These are phyloP conservation scores for Lepidothrix coronata DNA, from an alignment of 2,113 vertebrate species.

Conservation along the genomic window DNA sequence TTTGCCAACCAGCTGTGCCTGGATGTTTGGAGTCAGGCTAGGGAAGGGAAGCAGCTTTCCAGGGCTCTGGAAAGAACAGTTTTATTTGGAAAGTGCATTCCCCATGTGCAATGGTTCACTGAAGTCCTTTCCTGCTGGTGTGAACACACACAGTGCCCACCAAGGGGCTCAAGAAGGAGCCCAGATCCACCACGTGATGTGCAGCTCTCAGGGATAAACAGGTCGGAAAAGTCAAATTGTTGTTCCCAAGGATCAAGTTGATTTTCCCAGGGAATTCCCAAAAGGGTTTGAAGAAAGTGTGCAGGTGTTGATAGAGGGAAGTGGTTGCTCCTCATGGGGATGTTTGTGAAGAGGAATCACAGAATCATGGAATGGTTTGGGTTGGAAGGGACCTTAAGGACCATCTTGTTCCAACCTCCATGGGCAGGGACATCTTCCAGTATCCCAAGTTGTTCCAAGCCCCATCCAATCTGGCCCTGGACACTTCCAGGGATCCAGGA, in stretches of 20 bases:
- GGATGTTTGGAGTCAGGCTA: background rate
- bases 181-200: background rate
- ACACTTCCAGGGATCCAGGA: background rate
- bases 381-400: background rate
- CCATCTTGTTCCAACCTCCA: fast-evolving
- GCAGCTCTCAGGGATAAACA: background rate
- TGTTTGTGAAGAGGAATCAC: background rate
- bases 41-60: background rate
- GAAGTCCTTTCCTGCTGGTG: background rate
- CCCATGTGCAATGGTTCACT: background rate
- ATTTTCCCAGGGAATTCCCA: background rate
- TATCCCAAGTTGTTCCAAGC: fast-evolving
- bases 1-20: background rate
- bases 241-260: fast-evolving
- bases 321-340: background rate
- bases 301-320: background rate
- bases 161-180: fast-evolving
- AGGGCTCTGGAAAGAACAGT: background rate
- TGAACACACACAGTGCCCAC: background rate
- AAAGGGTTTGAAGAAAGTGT: fast-evolving
- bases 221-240: background rate
- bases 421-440: background rate
- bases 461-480: fast-evolving
- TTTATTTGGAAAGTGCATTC: background rate
- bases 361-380: background rate